Base-by-base conservation (phyloP, 1,140 invertebrate species). In the Cydia fagiglandana region DNA sequence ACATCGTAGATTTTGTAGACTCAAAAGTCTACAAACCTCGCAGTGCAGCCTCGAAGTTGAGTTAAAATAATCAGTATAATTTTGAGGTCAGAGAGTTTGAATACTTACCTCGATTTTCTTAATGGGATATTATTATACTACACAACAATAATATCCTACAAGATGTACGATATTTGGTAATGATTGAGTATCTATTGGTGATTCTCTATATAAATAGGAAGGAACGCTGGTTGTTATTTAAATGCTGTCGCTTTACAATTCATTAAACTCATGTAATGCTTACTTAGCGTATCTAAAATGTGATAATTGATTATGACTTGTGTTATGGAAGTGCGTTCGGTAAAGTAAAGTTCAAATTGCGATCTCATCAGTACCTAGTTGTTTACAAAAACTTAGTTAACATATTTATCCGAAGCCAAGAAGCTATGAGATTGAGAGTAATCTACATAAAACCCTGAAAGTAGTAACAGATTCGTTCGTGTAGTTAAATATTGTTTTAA, bases 341-440 rank as follows among this genome's bases (percentile, higher is more conserved):
- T 89, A 84, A 87, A 93, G 83, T 89, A 84, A 87, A 93, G 90
- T 93, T 93, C 87, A 91, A 91, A 90, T 88, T 88, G 79, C 88
- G 91, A 93, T 93, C 91, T 93, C 91, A 92, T 87, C 81, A 81
- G 82, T 91, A 90, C 87, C 82, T 87, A 88, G 85, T 86, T 84
- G 79, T 87, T 85, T 85, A 89, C 79, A 76, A 89, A 89, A 86
- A 84, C 82, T 88, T 88, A 89, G 83, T 86, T 86, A 85, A 85
- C 85, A 81, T 88, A 87, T 82, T 84, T 87, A 86, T 86, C 83
- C 82, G 83, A 90, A 88, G 87, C 90, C 88, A 90, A 90, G 89
- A 91, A 82, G 90, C 90, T 90, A 86, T 81, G 78, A 83, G 78
- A 83, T 84, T 81, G 76, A 82, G 78, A 47, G 78, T 80, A 64